These are phyloP conservation scores for Salpingus planirostris DNA, from an alignment of 2,888 invertebrate genomes.

Conservation along the genomic window DNA sequence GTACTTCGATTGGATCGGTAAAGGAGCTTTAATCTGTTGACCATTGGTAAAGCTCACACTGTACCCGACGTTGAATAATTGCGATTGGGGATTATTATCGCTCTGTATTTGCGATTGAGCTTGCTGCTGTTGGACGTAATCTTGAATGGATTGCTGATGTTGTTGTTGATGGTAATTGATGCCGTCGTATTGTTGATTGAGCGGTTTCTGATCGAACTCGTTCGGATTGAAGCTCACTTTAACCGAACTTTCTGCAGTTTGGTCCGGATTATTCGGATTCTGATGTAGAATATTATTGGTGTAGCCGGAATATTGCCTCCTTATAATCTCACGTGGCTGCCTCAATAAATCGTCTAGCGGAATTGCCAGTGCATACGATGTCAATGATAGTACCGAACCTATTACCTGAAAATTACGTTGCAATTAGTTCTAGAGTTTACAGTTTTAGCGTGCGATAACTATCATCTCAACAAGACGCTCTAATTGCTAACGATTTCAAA, in stretches of 20 bases:
- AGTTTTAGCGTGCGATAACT: no score
- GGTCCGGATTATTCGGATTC: constrained; percentile 22
- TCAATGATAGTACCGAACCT: no score
- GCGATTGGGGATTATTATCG: constrained; percentile 5
- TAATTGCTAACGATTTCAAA: no score
- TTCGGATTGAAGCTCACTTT: constrained; percentile 19
- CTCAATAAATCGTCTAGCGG: no score
- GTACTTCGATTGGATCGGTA: constrained; percentile 3
- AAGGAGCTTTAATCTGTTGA: not conserved
- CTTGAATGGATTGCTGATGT: not conserved
- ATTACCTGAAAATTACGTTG: no score
- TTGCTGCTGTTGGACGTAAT: not conserved
- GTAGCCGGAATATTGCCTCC: constrained; percentile 17
- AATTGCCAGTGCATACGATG: no score
- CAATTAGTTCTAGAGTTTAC: no score
- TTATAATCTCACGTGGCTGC: no score
- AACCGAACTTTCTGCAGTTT: constrained; percentile 24
- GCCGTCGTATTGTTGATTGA: constrained; percentile 1
- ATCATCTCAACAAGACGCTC: no score
- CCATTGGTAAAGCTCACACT: constrained; percentile 13
- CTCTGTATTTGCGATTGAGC: not conserved
- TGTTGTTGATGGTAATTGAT: not conserved
- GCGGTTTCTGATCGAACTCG: constrained; percentile 1
- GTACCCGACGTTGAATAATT: constrained; percentile 17
- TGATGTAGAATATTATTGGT: constrained; percentile 24